These are phyloP conservation scores for Rhadinocentrus ornatus DNA, from an alignment of 2,797 vertebrate genomes.

Conservation along the genomic window DNA sequence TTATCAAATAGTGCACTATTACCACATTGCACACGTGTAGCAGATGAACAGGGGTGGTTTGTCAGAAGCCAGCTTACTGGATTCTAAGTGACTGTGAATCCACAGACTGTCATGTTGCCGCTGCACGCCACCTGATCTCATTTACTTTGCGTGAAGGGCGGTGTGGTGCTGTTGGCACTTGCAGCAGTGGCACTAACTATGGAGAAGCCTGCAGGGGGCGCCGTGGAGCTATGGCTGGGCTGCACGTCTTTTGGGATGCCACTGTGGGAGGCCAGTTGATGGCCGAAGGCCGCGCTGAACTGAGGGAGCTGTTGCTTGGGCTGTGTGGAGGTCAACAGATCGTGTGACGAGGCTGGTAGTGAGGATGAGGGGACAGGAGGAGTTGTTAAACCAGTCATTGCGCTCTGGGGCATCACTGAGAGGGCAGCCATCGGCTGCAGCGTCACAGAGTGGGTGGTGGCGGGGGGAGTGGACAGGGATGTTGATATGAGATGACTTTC, in stretches of 20 bases:
- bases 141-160: constrained; percentile 91
- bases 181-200: constrained; percentile 94
- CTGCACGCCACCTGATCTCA: constrained; percentile 70
- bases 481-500: constrained; percentile 98
- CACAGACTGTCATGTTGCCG: constrained; percentile 38
- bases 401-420: constrained; percentile 92
- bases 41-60: constrained; percentile 53
- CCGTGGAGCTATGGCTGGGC: constrained; percentile 99
- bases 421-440: constrained; percentile 95
- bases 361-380: constrained; percentile 86
- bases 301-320: constrained; percentile 98
- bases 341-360: constrained; percentile 86
- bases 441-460: constrained; percentile 92
- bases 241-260: constrained; percentile 99
- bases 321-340: constrained; percentile 90
- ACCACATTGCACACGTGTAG: constrained; percentile 75
- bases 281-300: constrained; percentile 98
- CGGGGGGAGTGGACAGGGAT: constrained; percentile 95
- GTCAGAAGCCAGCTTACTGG: constrained; percentile 37
- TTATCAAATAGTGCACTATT: constrained; percentile 74
- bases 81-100: constrained; percentile 57
- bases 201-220: constrained; percentile 95
- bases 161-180: constrained; percentile 90
- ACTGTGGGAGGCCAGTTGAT: constrained; percentile 97
- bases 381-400: constrained; percentile 83